Evolutionary conservation across 2,888 invertebrate species (phyloP).

Genomic region (Cynaeus angustus): DNA sequence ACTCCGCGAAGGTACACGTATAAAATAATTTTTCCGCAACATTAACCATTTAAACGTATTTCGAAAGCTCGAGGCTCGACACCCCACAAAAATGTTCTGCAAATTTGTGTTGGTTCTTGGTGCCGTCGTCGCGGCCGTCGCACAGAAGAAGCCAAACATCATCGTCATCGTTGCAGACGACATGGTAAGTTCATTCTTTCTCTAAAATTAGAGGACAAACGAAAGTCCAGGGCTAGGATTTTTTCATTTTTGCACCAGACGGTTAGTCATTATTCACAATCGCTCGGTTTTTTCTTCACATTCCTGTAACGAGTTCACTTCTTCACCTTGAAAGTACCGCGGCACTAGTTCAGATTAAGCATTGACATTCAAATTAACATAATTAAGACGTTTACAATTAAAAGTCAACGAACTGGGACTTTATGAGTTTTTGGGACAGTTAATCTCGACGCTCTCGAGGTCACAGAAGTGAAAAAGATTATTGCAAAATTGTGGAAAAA

Average conservation of each 20-base stretch:
- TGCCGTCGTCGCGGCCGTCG: conserved; percentile 9
- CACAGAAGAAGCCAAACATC: conserved; percentile 50
- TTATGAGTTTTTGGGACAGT: conserved; percentile 9
- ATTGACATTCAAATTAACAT: conserved; percentile 42
- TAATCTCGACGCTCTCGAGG: background rate
- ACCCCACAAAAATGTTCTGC: conserved; percentile 20
- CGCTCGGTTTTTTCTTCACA: background rate
- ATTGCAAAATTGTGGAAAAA: background rate
- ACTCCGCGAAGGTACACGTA: conserved; percentile 39
- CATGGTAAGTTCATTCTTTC: conserved; percentile 30
- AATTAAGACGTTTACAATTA: conserved; percentile 6
- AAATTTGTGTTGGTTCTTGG: conserved; percentile 30
- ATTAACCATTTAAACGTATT: conserved; percentile 36
- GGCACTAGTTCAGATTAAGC: conserved; percentile 11
- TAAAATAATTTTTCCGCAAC: conserved; percentile 44
- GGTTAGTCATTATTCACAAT: conserved; percentile 22
- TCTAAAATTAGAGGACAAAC: background rate
- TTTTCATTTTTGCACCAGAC: conserved; percentile 1
- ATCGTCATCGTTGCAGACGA: conserved; percentile 45
- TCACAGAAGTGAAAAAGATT: conserved; percentile 2
- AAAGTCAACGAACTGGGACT: conserved; percentile 41
- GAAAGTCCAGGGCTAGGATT: conserved; percentile 23
- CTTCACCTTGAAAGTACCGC: conserved; percentile 39
- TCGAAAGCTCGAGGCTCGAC: conserved; percentile 22
- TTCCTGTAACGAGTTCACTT: conserved; percentile 42